Evolutionary conservation across 2,113 vertebrate genomes (phyloP).

Genomic region (Microcebus jonahi): DNA sequence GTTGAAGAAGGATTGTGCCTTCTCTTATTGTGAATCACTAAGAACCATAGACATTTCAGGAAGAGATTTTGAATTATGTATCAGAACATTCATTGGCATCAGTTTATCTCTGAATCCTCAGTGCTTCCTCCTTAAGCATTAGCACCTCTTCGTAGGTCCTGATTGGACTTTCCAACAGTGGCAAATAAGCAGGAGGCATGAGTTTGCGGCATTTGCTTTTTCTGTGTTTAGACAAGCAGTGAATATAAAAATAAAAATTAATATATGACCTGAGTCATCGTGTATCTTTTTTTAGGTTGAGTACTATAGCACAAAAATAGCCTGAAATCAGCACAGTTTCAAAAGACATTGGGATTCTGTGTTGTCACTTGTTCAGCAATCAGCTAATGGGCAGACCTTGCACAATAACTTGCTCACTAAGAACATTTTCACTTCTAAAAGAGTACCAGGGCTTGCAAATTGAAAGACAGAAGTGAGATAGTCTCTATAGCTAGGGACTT

Average conservation of each 20-base stretch:
- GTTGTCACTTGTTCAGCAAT: conserved; percentile 56
- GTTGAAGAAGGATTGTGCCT: background rate
- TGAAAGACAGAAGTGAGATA: background rate
- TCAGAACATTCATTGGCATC: background rate
- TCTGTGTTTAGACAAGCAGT: conserved; percentile 30
- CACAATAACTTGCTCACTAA: conserved; percentile 54
- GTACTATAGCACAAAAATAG: background rate
- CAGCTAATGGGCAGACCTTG: conserved; percentile 37
- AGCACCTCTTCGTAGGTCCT: background rate
- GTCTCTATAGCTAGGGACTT: background rate
- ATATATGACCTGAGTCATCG: conserved; percentile 41
- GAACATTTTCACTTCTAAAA: conserved; percentile 24
- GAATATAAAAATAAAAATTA: conserved; percentile 46
- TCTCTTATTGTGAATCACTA: background rate
- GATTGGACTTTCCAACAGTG: background rate
- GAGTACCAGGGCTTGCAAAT: background rate
- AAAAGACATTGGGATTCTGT: background rate
- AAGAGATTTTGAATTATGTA: background rate
- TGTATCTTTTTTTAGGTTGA: conserved; percentile 29
- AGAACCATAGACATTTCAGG: background rate
- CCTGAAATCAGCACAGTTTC: conserved; percentile 58
- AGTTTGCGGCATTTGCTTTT: conserved; percentile 42
- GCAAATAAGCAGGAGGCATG: background rate
- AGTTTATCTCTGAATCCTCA: background rate
- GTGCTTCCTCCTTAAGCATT: background rate